Base-by-base conservation (phyloP, 2,113 vertebrate species). In the Setophaga coronata region DNA sequence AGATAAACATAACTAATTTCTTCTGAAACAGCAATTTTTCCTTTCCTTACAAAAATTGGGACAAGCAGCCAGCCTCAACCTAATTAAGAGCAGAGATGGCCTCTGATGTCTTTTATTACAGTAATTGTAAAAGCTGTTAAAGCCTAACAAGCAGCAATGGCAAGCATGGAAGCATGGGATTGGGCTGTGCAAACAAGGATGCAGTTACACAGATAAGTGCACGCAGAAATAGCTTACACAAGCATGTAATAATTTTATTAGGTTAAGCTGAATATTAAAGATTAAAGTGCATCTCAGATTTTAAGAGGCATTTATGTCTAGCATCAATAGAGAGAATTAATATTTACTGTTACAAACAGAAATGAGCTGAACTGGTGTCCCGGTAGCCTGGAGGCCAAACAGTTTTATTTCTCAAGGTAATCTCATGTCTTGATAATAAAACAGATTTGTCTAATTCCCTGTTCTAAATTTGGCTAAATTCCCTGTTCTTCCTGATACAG, bases 161-260 rank as follows among this genome's bases (percentile, higher is more conserved):
- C 57, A 90, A 92, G 87, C 85, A 93, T 14, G 71, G 83, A 69
- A 82, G 53, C 34, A 64, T 53, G 88, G 83, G 3, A 50, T 69
- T 57, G n/a, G 47, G 79, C 87, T 91, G 34, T 42, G 48, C 78
- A 95, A 90, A 94, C 86, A 91, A 92, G 82, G 74, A 87, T 90
- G 79, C 45, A 73, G 83, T 95, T 85, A 91, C 80, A 94, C 28
- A 83, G 72, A 38, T 29, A 85, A 87, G n/a, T 42, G 81, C 74
- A 79, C 40, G 70, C 60, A 90, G 82, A 82, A 90, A 91, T 7
- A 91, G 78, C 70, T 81, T 91, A 94, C 67, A 87, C 88, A 88
- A 86, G 85, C 67, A 92, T 40, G 61, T 70, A 58, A 92, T 76
- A 14, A 18, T 85, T 94, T 76, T 34, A 87, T 93, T 79, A 81